Conservation (phyloP, 2,113 vertebrate species). For the Hemichromis elongatus region DNA sequence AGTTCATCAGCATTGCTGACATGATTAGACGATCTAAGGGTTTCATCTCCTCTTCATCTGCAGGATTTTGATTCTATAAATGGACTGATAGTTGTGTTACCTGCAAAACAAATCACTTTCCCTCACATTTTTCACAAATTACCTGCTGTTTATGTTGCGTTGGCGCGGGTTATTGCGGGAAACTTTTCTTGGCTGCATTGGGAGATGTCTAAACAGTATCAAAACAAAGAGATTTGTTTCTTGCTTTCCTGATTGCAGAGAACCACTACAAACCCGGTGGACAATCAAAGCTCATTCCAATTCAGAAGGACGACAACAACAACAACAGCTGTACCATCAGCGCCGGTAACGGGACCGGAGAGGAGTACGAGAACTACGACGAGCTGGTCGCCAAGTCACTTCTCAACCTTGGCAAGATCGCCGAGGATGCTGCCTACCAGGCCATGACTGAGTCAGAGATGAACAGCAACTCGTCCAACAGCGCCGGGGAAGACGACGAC, state of each 20-base stretch:
- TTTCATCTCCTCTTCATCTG: slow-evolving; percentile 8
- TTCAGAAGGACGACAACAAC: slow-evolving; percentile 88
- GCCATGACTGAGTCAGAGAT: slow-evolving; percentile 97
- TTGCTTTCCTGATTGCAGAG: slow-evolving; percentile 70
- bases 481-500: slow-evolving; percentile 86
- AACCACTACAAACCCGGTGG: slow-evolving; percentile 76
- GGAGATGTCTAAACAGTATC: background rate
- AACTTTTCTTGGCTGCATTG: background rate
- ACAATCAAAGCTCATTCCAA: slow-evolving; percentile 78
- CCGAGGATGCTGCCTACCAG: slow-evolving; percentile 92
- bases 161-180: background rate
- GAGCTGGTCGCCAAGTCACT: slow-evolving; percentile 98
- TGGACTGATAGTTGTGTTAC: background rate
- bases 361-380: slow-evolving; percentile 97
- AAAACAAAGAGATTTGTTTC: background rate
- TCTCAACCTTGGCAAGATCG: slow-evolving; percentile 97
- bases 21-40: slow-evolving; percentile 2
- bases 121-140: background rate
- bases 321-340: slow-evolving; percentile 63
- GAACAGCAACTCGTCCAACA: slow-evolving; percentile 97
- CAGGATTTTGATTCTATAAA: slow-evolving; percentile 6
- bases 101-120: background rate
- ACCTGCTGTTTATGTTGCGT: background rate
- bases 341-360: slow-evolving; percentile 14
- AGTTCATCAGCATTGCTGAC: background rate